Evolutionary conservation across 1,140 invertebrate species (phyloP).

Genomic region (Anastatus disparis): DNA sequence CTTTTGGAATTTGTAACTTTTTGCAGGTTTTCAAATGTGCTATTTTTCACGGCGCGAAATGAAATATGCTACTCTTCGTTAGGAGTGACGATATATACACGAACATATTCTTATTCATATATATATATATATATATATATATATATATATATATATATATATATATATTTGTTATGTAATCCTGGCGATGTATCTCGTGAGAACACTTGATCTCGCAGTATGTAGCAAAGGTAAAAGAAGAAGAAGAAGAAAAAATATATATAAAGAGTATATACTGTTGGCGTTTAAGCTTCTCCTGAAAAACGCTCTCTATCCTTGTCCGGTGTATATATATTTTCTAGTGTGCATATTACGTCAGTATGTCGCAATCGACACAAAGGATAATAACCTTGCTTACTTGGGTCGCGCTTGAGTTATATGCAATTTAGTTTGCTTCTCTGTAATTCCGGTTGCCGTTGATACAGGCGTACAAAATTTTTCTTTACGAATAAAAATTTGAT

Average conservation of each 20-base stretch:
- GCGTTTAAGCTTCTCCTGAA: not conserved
- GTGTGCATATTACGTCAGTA: conserved; percentile 28
- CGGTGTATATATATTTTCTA: conserved; percentile 12
- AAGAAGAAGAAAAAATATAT: too few species aligned
- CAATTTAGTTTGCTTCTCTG: not conserved
- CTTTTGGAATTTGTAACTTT: too few species aligned
- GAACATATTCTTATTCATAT: too few species aligned
- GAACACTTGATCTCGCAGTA: conserved; percentile 35
- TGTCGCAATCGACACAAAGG: conserved; percentile 39
- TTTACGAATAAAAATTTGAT: not conserved
- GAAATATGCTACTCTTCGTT: too few species aligned
- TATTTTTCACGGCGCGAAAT: too few species aligned
- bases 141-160: too few species aligned
- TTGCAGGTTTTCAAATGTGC: too few species aligned
- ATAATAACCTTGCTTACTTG: conserved; percentile 39
- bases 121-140: too few species aligned
- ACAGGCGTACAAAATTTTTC: not conserved
- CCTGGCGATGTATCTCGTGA: conserved; percentile 33
- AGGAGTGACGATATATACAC: too few species aligned
- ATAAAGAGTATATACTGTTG: too few species aligned
- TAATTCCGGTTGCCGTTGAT: not conserved
- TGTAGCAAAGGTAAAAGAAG: not conserved
- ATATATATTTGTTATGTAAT: conserved; percentile 31
- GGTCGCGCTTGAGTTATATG: conserved; percentile 8
- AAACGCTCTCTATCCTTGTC: conserved; percentile 28